These are phyloP conservation scores for Quiscalus mexicanus DNA, from an alignment of 2,113 vertebrate genomes.

Conservation along the genomic window DNA sequence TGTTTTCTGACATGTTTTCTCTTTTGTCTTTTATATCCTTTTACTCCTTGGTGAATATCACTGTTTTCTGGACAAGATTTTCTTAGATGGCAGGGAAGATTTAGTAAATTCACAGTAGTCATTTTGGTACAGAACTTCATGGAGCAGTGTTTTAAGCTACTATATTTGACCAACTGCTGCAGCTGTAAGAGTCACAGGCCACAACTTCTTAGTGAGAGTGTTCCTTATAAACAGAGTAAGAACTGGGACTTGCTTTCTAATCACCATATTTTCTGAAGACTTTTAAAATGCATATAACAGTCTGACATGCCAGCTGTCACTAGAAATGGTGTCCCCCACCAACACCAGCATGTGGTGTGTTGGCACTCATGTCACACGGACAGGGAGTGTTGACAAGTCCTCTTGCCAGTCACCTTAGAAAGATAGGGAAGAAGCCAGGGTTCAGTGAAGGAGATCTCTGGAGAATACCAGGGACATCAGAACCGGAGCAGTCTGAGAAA, in stretches of 20 bases:
- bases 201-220: neutral
- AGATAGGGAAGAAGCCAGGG: neutral
- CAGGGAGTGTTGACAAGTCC: constrained; percentile 43
- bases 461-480: neutral
- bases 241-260: constrained; percentile 1
- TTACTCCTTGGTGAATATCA: neutral
- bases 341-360: neutral
- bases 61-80: neutral
- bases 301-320: constrained; percentile 58
- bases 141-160: neutral
- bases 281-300: constrained; percentile 32
- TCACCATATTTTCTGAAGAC: constrained; percentile 23
- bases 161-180: neutral
- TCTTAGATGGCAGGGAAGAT: neutral
- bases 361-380: neutral
- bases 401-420: constrained; percentile 24
- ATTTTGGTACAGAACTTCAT: neutral
- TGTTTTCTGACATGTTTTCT: neutral
- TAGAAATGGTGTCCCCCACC: constrained; percentile 11
- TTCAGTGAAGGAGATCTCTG: neutral
- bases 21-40: neutral
- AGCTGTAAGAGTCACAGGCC: neutral
- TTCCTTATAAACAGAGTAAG: neutral
- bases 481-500: neutral
- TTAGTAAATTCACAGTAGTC: neutral